Percentiles rank a stretch among this genome's conserved stretches.
Conservation (phyloP, 2,113 vertebrate species). For the Junco hyemalis region DNA sequence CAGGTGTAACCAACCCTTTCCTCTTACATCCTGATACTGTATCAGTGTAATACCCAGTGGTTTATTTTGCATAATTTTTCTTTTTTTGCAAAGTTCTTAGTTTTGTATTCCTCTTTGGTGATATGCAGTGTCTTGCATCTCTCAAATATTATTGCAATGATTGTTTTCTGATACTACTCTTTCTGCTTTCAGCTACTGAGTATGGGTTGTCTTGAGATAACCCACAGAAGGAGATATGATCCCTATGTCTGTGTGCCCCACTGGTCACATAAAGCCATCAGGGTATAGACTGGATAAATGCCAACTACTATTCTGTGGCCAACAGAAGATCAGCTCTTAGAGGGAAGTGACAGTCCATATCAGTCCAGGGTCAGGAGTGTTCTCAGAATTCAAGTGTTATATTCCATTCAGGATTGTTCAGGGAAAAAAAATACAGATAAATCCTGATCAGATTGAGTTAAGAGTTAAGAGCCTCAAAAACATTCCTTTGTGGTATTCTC, state of each 20-base stretch:
- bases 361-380: background rate
- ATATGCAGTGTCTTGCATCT: background rate
- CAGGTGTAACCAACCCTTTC: background rate
- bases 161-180: background rate
- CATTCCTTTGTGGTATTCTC: background rate
- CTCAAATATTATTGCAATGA: background rate
- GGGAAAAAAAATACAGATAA: background rate
- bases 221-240: fast-evolving
- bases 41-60: background rate
- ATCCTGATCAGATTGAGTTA: background rate
- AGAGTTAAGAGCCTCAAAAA: background rate
- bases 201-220: background rate
- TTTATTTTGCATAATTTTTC: background rate
- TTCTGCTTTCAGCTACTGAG: background rate
- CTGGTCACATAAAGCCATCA: background rate
- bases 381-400: background rate
- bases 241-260: background rate
- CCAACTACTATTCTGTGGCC: background rate
- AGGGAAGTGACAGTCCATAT: background rate
- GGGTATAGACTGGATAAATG: background rate
- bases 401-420: background rate
- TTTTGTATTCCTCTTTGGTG: background rate
- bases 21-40: background rate
- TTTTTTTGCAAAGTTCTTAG: background rate
- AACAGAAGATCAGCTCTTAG: background rate